These are phyloP conservation scores for Drosophila meridionalis DNA, from an alignment of 2,888 invertebrate genomes.

Conservation along the genomic window DNA sequence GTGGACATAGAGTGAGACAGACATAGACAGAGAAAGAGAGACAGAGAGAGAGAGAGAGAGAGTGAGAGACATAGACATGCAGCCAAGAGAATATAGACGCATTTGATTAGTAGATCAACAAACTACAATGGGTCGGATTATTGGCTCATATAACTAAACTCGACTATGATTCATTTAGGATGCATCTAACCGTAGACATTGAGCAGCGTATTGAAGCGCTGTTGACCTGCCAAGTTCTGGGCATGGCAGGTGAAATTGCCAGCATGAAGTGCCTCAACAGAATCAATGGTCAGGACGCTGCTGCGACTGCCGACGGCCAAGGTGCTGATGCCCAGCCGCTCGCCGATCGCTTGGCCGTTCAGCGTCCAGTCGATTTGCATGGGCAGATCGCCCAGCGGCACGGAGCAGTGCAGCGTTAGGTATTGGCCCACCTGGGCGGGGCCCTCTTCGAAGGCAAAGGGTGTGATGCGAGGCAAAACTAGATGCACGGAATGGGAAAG, in stretches of 20 bases:
- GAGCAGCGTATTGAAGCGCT: constrained; percentile 89
- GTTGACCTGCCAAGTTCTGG: constrained; percentile 89
- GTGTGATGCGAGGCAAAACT: constrained; percentile 93
- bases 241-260: constrained; percentile 92
- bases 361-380: constrained; percentile 91
- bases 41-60: constrained; percentile 11
- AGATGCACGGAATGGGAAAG: constrained; percentile 70
- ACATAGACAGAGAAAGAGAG: constrained; percentile 2
- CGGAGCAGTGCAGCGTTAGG: constrained; percentile 88
- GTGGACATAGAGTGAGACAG: constrained; percentile 11
- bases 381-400: constrained; percentile 92
- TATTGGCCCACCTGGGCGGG: constrained; percentile 91
- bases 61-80: constrained; percentile 8
- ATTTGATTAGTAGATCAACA: constrained; percentile 63
- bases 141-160: not conserved
- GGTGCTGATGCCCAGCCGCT: constrained; percentile 87
- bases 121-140: constrained; percentile 49
- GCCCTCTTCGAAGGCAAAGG: constrained; percentile 91
- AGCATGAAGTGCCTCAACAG: constrained; percentile 88
- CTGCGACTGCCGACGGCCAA: constrained; percentile 86
- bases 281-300: constrained; percentile 88
- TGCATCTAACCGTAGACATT: constrained; percentile 89
- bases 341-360: constrained; percentile 86
- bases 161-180: not conserved
- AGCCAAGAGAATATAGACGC: constrained; percentile 24